Percentiles rank a stretch among this genome's conserved stretches.
These are phyloP conservation scores for Eupsittula cactorum DNA, from an alignment of 2,113 vertebrate genomes.

Conservation along the genomic window DNA sequence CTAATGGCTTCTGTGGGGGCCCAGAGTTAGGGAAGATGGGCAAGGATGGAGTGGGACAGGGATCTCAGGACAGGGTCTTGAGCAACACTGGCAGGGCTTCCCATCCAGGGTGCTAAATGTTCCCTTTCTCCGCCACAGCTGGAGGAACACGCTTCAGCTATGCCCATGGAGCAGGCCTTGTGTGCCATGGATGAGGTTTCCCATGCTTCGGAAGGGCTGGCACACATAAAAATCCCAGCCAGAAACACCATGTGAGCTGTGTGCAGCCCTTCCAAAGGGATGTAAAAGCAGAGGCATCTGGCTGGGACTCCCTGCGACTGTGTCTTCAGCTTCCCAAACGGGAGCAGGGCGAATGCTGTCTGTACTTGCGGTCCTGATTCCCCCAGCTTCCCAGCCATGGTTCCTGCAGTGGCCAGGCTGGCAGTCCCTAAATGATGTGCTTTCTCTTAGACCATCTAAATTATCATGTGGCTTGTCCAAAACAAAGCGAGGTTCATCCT, in stretches of 20 bases:
- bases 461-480: background rate
- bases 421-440: rapidly evolving
- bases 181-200: background rate
- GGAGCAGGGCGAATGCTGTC: background rate
- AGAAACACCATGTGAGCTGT: background rate
- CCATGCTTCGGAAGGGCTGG: background rate
- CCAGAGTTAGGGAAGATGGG: background rate
- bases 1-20: background rate
- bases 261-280: background rate
- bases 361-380: rapidly evolving
- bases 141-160: background rate
- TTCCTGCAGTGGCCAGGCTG: background rate
- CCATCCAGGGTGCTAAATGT: rapidly evolving
- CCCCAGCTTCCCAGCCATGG: rapidly evolving
- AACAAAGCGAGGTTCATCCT: background rate
- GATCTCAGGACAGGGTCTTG: background rate
- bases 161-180: too few relatives aligned
- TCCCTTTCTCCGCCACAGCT: background rate
- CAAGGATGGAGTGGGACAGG: background rate
- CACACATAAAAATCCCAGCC: background rate
- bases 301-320: background rate
- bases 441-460: background rate
- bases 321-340: background rate
- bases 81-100: background rate
- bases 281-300: background rate